Evolutionary conservation across 2,797 vertebrate genomes (phyloP), one percentile per base, ranked within the genome.

Genomic region (Dendrocincla tyrannina): DNA sequence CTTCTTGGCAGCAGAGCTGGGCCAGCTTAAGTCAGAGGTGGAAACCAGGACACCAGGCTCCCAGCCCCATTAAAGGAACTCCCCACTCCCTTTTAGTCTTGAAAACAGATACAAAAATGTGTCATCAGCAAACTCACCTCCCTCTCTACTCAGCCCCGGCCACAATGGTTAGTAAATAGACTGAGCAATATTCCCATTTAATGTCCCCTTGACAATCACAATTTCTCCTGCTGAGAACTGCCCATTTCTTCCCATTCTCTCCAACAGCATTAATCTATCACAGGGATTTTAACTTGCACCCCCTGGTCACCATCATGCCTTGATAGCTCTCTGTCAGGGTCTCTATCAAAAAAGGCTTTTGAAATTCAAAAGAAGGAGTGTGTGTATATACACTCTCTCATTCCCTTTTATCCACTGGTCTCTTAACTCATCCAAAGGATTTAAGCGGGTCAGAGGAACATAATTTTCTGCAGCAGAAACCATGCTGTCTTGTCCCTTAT

Each of bases 391-490:
- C 42, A 92, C 85, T 96, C 91, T 63, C 91, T 81, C 85, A 55
- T 91, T 85, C 91, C 56, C 87, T 97, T 96, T 96, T 73, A 97
- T 93, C 93, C 83, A 84, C 89, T 87, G 80, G 85, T 85, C 94
- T 94, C 93, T 90, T 88, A 93, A 91, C 95, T 95, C 81, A 81
- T 86, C 89, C 91, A 83, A 91, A 92, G 89, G 89, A 90, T 95
- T 96, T 91, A 91, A 95, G 84, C 47, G 4, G 87, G 92, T 87
- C n/a, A 59, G 78, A 90, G 87, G 84, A 91, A 88, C 73, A 58
- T 46, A 44, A 66, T 96, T 96, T 95, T 68, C 90, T 94, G 42
- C 62, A 74, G 85, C 92, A 88, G 91, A 88, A 46, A 35, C 68
- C 79, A 74, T 37, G 82, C 85, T 87, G 91, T 44, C 88, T 47